phyloP scores from a whole-genome alignment of 2,888 invertebrate genomes.

The Dryobotodes eremita region DNA sequence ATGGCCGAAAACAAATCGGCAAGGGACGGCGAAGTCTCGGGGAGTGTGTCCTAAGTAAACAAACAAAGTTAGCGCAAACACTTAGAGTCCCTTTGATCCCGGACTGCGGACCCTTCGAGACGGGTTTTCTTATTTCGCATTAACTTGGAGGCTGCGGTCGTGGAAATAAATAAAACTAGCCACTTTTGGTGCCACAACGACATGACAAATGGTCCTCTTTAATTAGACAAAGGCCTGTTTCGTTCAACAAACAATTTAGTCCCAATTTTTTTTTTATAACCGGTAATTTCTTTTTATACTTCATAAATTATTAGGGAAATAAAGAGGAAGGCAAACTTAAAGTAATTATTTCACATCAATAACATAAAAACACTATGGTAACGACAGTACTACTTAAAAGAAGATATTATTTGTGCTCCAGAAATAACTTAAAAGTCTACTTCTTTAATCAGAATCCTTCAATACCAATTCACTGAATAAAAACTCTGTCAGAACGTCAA shows the following conservation, averaged over 20 bases:
- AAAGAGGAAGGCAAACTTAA: not conserved
- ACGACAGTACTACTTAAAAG: not conserved
- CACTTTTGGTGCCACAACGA: slow-evolving; percentile 17
- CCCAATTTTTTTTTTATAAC: not conserved
- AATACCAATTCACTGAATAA: slow-evolving; percentile 20
- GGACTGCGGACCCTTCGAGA: slow-evolving; percentile 38
- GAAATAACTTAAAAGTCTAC: slow-evolving; percentile 8
- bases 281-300: not conserved
- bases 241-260: slow-evolving; percentile 11
- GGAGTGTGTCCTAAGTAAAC: slow-evolving; percentile 63
- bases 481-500: slow-evolving; percentile 24
- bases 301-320: not conserved
- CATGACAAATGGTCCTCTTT: slow-evolving; percentile 32
- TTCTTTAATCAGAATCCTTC: slow-evolving; percentile 3
- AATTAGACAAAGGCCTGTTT: slow-evolving; percentile 49
- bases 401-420: not conserved
- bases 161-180: slow-evolving; percentile 39
- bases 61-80: slow-evolving; percentile 65
- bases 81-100: slow-evolving; percentile 64
- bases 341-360: not conserved
- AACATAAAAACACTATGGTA: not conserved
- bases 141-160: slow-evolving; percentile 22
- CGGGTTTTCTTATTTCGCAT: slow-evolving; percentile 56
- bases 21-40: slow-evolving; percentile 44
- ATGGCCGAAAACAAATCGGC: slow-evolving; percentile 57